Conservation (phyloP, 2,888 invertebrate genomes). For the Sarcophaga caerulescens region DNA sequence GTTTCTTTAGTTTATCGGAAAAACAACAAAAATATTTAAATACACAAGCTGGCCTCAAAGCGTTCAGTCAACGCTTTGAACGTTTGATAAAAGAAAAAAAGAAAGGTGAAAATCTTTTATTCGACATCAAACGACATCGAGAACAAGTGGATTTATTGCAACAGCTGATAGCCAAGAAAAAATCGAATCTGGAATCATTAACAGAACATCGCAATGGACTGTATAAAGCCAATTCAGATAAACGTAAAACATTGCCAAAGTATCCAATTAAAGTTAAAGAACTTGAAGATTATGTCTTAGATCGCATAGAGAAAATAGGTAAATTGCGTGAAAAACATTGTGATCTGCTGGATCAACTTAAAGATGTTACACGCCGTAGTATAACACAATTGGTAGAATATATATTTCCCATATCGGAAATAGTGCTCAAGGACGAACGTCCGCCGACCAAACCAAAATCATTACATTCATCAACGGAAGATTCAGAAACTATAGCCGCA, state of each 20-base stretch:
- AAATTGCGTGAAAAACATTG: constrained; percentile 82
- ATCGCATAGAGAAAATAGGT: constrained; percentile 82
- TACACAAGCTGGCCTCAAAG: constrained; percentile 83
- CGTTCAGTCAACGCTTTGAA: constrained; percentile 83
- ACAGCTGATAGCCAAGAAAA: constrained; percentile 81
- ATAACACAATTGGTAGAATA: constrained; percentile 85
- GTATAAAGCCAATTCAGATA: constrained; percentile 79
- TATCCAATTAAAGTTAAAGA: constrained; percentile 85
- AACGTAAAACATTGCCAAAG: constrained; percentile 83
- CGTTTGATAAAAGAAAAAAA: constrained; percentile 81
- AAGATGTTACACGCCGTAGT: constrained; percentile 83
- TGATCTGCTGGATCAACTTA: constrained; percentile 83
- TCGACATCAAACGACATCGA: constrained; percentile 84
- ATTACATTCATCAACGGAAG: constrained; percentile 51
- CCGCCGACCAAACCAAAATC: constrained; percentile 66
- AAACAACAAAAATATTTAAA: constrained; percentile 84
- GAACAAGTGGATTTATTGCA: constrained; percentile 84
- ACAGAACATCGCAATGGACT: constrained; percentile 82
- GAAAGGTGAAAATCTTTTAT: constrained; percentile 81
- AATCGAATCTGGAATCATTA: constrained; percentile 77
- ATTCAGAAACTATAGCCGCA: constrained; percentile 82
- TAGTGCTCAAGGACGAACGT: constrained; percentile 78
- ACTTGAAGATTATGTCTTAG: constrained; percentile 83
- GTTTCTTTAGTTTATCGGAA: constrained; percentile 83
- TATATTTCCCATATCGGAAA: constrained; percentile 85